Evolutionary conservation across 2,888 invertebrate species (phyloP).

Genomic region (Ischnura elegans): DNA sequence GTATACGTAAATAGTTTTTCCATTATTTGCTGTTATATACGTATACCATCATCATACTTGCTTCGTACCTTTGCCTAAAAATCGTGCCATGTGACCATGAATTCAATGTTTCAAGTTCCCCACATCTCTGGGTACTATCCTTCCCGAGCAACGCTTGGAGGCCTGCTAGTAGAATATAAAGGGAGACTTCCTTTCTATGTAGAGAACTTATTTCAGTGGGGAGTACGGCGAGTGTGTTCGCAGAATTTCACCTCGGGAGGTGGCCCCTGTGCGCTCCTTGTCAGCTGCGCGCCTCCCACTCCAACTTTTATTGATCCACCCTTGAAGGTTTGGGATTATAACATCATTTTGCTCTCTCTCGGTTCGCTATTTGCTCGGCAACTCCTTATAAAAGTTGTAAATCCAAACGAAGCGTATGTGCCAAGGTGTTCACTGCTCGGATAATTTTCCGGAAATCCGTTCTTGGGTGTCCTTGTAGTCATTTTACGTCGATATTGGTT

Average conservation of each 20-base stretch:
- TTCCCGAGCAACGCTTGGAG: not conserved
- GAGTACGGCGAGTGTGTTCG: not conserved
- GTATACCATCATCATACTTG: too few species aligned
- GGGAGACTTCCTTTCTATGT: not conserved
- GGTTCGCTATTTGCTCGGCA: not conserved
- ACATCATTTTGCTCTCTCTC: slow-evolving; percentile 40
- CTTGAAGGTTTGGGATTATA: slow-evolving; percentile 21
- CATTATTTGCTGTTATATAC: too few species aligned
- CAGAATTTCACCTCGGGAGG: slow-evolving; percentile 9
- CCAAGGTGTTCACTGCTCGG: not conserved
- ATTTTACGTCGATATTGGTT: not conserved
- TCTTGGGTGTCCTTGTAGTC: not conserved
- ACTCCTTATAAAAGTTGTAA: not conserved
- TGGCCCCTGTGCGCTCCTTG: not conserved
- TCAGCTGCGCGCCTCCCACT: slow-evolving; percentile 26
- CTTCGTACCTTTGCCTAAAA: too few species aligned
- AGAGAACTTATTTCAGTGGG: not conserved
- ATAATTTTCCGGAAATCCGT: not conserved
- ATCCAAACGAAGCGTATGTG: not conserved
- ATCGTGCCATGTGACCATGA: too few species aligned
- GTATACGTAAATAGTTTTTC: not conserved
- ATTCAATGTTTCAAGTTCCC: not conserved
- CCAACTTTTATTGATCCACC: slow-evolving; percentile 34
- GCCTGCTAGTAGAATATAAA: not conserved
- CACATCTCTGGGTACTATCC: not conserved